Evolutionary conservation across 2,113 vertebrate genomes (phyloP).

Genomic region (Heteronetta atricapilla): DNA sequence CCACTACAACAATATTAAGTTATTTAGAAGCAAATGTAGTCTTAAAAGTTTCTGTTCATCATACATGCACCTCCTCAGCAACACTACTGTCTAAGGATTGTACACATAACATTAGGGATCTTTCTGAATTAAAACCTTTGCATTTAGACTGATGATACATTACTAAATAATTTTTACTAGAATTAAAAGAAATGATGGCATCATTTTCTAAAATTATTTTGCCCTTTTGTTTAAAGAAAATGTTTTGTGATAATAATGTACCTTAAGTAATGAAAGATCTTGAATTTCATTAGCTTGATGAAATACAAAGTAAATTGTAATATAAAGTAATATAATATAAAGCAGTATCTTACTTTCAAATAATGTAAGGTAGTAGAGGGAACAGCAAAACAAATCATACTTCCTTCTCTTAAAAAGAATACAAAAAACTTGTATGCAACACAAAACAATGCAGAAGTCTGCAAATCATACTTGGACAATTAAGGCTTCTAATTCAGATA

Average conservation of each 20-base stretch:
- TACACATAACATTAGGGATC: neutral
- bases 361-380: neutral
- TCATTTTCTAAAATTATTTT: neutral
- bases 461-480: neutral
- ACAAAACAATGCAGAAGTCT: neutral
- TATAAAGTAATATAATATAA: neutral
- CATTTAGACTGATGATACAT: neutral
- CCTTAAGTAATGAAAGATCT: neutral
- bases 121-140: neutral
- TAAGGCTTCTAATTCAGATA: neutral
- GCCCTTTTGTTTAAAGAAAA: neutral
- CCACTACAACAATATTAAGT: neutral
- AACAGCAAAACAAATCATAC: fast-evolving
- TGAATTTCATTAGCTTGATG: neutral
- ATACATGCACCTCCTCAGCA: neutral
- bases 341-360: neutral
- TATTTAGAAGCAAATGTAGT: neutral
- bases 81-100: neutral
- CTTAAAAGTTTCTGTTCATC: neutral
- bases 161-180: neutral
- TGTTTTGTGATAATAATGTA: neutral
- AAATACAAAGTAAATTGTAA: neutral
- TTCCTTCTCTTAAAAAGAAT: neutral
- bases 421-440: neutral
- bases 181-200: neutral